phyloP scores from a whole-genome alignment of 2,888 invertebrate species.

The Oscheius sp. region DNA sequence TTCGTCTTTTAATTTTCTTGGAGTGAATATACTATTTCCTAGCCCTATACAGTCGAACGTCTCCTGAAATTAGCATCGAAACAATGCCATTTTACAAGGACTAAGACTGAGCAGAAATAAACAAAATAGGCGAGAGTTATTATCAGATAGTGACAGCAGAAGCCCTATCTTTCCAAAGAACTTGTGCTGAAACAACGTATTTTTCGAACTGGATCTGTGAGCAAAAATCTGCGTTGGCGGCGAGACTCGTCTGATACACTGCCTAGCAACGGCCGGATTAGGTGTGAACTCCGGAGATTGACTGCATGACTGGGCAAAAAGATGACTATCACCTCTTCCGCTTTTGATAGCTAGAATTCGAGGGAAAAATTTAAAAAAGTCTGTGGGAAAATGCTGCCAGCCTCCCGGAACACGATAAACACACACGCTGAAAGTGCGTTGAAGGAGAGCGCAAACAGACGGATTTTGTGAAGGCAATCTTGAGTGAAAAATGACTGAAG shows the following conservation, averaged over 20 bases:
- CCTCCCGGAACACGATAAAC: slow-evolving; percentile 12
- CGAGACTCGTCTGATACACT: slow-evolving; percentile 9
- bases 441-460: not conserved
- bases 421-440: not conserved
- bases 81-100: no score
- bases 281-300: not conserved
- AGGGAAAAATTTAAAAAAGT: not conserved
- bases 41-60: not conserved
- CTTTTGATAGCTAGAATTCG: not conserved
- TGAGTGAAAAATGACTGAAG: no score
- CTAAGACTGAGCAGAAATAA: no score
- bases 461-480: not conserved
- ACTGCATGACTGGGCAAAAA: not conserved
- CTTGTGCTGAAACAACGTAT: not conserved
- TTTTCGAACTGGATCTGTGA: not conserved
- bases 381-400: not conserved
- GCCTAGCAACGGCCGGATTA: slow-evolving; percentile 13
- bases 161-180: no score
- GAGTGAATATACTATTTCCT: not conserved
- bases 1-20: not conserved
- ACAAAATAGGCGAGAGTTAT: no score
- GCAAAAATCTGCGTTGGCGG: not conserved
- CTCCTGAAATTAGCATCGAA: not conserved
- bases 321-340: not conserved
- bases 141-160: no score